Evolutionary conservation across 2,113 vertebrate genomes (phyloP).

Genomic region (Pituophis catenifer): DNA sequence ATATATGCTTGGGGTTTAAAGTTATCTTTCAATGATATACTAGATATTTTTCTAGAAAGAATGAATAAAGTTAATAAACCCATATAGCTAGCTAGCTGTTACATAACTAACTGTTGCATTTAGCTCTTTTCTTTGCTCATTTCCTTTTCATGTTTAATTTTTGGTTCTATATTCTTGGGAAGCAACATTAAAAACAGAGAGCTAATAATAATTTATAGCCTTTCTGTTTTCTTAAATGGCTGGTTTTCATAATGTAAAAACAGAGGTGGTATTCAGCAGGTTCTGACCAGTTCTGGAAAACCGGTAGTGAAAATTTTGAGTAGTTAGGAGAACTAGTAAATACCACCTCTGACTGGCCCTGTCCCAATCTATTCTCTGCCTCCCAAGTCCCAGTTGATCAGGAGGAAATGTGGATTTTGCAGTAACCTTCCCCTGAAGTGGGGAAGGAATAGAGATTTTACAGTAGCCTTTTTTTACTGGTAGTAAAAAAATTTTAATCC

Average conservation of each 20-base stretch:
- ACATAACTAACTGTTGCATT: not conserved
- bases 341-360: no score
- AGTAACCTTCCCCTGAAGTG: no score
- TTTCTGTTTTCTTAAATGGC: not conserved
- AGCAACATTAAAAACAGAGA: not conserved
- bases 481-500: no score
- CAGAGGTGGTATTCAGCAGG: no score
- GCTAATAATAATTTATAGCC: not conserved
- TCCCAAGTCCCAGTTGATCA: no score
- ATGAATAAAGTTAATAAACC: not conserved
- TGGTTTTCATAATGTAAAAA: not conserved
- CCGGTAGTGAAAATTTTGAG: no score
- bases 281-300: no score
- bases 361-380: no score
- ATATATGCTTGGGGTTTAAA: not conserved
- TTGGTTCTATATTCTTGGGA: not conserved
- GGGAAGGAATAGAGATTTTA: no score
- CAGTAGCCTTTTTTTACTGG: no score
- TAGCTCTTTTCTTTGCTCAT: not conserved
- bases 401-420: no score
- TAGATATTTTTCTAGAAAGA: not conserved
- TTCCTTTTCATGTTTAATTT: not conserved
- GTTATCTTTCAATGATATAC: slow-evolving; percentile 2
- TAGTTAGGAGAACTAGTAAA: no score
- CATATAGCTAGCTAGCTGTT: not conserved